Percentiles rank a stretch among this genome's conserved stretches.
Conservation (phyloP, 2,113 vertebrate genomes). For the Oryzias celebensis region DNA sequence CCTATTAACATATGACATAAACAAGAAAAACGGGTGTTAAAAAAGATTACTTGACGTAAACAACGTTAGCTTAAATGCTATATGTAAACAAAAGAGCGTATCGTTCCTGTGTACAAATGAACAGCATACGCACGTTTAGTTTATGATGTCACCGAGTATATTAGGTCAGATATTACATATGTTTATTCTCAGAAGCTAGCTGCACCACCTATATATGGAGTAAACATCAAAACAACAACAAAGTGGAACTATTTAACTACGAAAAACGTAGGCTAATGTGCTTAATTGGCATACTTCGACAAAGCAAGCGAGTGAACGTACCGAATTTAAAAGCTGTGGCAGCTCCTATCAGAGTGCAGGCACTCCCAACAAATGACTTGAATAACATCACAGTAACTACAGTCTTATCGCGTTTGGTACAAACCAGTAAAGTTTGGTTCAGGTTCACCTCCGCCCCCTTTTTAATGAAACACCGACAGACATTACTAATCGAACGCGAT, state of each 20-base stretch:
- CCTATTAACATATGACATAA: not conserved
- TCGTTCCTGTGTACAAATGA: not conserved
- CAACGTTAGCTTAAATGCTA: slow-evolving; percentile 26
- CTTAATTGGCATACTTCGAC: not conserved
- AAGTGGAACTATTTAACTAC: not conserved
- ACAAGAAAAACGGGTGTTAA: not conserved
- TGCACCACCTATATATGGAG: not conserved
- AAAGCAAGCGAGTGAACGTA: slow-evolving; percentile 26
- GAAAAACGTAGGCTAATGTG: slow-evolving; percentile 5
- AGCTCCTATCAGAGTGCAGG: slow-evolving; percentile 74
- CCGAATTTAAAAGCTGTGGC: slow-evolving; percentile 66
- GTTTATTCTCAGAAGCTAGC: not conserved
- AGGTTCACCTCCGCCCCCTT: slow-evolving; percentile 50
- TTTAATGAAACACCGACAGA: slow-evolving; percentile 48
- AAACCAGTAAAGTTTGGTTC: slow-evolving; percentile 55
- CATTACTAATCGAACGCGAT: slow-evolving; percentile 60
- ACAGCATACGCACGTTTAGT: not conserved
- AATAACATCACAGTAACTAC: slow-evolving; percentile 67
- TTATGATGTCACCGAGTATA: not conserved
- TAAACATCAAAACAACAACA: slow-evolving; percentile 7
- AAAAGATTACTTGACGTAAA: not conserved
- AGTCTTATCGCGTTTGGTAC: slow-evolving; percentile 24
- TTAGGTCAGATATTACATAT: not conserved
- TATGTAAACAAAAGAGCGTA: not conserved
- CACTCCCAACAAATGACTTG: slow-evolving; percentile 67